Conservation (phyloP, 2,113 vertebrate genomes). For the Pipa parva region DNA sequence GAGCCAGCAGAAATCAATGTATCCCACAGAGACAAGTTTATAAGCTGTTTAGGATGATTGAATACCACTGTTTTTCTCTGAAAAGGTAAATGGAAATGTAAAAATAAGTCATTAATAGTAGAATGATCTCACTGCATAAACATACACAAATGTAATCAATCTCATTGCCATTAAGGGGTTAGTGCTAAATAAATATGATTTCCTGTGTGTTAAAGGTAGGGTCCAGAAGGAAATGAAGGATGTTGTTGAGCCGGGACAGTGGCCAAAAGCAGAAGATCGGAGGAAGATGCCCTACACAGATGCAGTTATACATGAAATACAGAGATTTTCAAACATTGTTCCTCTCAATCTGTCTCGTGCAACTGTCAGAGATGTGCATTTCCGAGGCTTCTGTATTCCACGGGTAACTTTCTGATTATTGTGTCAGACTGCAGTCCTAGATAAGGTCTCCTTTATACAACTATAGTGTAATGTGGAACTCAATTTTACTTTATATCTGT, state of each 20-base stretch:
- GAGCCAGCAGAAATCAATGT: too few species aligned
- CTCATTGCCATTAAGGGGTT: neutral
- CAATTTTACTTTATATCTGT: too few species aligned
- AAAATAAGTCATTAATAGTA: too few species aligned
- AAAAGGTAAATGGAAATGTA: too few species aligned
- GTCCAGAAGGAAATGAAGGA: conserved; percentile 58
- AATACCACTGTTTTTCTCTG: too few species aligned
- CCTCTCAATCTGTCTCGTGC: conserved; percentile 51
- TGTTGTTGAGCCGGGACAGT: conserved; percentile 49
- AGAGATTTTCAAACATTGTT: conserved; percentile 72
- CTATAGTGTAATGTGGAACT: too few species aligned
- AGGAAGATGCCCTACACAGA: conserved; percentile 72
- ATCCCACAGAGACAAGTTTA: too few species aligned
- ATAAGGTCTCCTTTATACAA: neutral
- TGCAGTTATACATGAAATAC: conserved; percentile 79
- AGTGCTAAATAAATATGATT: too few species aligned
- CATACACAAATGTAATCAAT: neutral
- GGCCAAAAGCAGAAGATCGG: conserved; percentile 53
- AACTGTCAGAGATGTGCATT: conserved; percentile 45
- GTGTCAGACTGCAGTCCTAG: neutral
- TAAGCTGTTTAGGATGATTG: too few species aligned
- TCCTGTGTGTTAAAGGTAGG: conserved; percentile 48
- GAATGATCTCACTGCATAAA: too few species aligned
- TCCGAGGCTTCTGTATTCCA: conserved; percentile 54
- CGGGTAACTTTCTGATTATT: conserved; percentile 49